Percentiles rank a stretch among this genome's conserved stretches.
phyloP scores from a whole-genome alignment of 1,140 invertebrate genomes.

The Diachasma alloeum region DNA sequence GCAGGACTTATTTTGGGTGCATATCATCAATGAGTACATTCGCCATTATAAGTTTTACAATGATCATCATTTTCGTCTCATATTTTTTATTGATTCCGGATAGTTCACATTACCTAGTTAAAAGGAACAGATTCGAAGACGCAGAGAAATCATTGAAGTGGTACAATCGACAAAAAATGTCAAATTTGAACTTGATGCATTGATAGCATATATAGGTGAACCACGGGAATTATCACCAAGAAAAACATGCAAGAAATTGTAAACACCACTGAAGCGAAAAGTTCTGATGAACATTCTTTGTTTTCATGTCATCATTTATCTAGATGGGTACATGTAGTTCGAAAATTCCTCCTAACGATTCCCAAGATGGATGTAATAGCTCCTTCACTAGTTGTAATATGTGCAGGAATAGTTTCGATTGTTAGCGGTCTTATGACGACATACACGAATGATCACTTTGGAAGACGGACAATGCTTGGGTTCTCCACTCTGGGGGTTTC shows the following conservation, averaged over 20 bases:
- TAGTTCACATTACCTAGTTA: conserved; percentile 75
- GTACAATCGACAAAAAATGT: conserved; percentile 45
- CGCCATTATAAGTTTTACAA: conserved; percentile 66
- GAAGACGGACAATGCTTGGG: conserved; percentile 74
- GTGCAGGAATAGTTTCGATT: conserved; percentile 74
- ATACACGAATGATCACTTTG: conserved; percentile 75
- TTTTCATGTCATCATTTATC: conserved; percentile 78
- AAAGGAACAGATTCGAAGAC: conserved; percentile 67
- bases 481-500: conserved; percentile 69
- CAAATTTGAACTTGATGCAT: conserved; percentile 35
- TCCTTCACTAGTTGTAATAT: conserved; percentile 68
- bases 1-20: conserved; percentile 74
- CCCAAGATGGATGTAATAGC: conserved; percentile 64
- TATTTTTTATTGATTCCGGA: conserved; percentile 76
- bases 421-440: conserved; percentile 69
- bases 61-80: conserved; percentile 68
- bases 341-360: conserved; percentile 74
- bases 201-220: conserved; percentile 40
- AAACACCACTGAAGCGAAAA: conserved; percentile 63
- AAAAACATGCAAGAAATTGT: conserved; percentile 30
- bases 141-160: conserved; percentile 57
- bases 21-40: conserved; percentile 66
- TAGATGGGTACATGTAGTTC: conserved; percentile 77
- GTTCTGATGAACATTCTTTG: conserved; percentile 71
- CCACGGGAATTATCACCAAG: conserved; percentile 18